phyloP scores from a whole-genome alignment of 1,140 invertebrate genomes.

The Thaumatotibia leucotreta region DNA sequence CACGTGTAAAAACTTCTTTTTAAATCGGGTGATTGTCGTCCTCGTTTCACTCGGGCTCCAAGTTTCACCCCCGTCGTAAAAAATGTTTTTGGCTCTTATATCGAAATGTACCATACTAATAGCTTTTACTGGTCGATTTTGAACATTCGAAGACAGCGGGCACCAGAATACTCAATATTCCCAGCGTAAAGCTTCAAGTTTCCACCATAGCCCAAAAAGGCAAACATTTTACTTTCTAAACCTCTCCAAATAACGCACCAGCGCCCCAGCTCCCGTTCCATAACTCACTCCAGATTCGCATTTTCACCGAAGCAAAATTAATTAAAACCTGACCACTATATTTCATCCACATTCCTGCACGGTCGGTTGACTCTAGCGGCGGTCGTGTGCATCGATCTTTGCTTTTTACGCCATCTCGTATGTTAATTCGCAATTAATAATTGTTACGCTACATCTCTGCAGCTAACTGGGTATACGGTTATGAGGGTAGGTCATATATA shows the following conservation, averaged over 20 bases:
- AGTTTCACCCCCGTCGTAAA: no score
- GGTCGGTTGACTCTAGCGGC: slow-evolving; percentile 1
- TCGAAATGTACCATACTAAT: no score
- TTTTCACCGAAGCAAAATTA: slow-evolving; percentile 12
- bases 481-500: slow-evolving; percentile 1
- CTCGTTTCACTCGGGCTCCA: no score
- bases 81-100: no score
- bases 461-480: slow-evolving; percentile 5
- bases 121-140: no score
- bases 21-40: no score
- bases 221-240: neutral
- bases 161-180: no score
- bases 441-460: slow-evolving; percentile 13
- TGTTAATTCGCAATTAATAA: slow-evolving; percentile 12
- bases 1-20: no score
- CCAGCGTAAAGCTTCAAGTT: no score
- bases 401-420: slow-evolving; percentile 8
- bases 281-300: slow-evolving; percentile 10
- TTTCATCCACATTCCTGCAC: slow-evolving; percentile 7
- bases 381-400: slow-evolving; percentile 11
- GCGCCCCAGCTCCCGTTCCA: neutral
- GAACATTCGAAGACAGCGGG: no score
- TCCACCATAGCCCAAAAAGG: neutral
- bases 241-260: neutral
- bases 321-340: slow-evolving; percentile 4